phyloP scores from a whole-genome alignment of 2,888 invertebrate species.

The Diachrysia chrysitis region DNA sequence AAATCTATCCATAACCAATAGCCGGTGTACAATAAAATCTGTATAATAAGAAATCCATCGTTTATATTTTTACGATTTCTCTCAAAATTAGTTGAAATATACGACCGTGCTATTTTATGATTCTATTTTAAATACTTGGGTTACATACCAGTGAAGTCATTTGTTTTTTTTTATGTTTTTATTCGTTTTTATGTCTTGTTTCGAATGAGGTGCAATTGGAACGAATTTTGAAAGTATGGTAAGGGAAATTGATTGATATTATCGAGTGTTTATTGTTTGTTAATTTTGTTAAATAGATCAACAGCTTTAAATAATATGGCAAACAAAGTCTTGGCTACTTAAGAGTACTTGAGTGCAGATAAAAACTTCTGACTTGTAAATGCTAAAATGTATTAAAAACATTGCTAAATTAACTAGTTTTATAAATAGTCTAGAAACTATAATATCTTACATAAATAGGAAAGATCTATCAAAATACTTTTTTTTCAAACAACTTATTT shows the following conservation, averaged over 20 bases:
- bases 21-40: conserved; percentile 50
- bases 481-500: too few relatives aligned
- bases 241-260: not conserved
- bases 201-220: conserved; percentile 14
- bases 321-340: too few relatives aligned
- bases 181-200: conserved; percentile 49
- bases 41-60: conserved; percentile 39
- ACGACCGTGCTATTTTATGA: conserved; percentile 37
- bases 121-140: conserved; percentile 44
- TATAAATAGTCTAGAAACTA: too few relatives aligned
- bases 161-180: conserved; percentile 48
- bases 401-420: not conserved
- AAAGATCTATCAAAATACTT: too few relatives aligned
- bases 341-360: too few relatives aligned
- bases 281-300: too few relatives aligned
- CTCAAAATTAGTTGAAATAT: conserved; percentile 46
- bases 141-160: conserved; percentile 28
- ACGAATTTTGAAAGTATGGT: conserved; percentile 24
- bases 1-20: conserved; percentile 46
- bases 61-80: conserved; percentile 55
- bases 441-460: too few relatives aligned
- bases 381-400: not conserved
- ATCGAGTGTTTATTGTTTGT: not conserved
- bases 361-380: not conserved
- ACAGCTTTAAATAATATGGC: too few relatives aligned